phyloP scores from a whole-genome alignment of 1,140 invertebrate genomes.

The Ditylenchus dipsaci region DNA sequence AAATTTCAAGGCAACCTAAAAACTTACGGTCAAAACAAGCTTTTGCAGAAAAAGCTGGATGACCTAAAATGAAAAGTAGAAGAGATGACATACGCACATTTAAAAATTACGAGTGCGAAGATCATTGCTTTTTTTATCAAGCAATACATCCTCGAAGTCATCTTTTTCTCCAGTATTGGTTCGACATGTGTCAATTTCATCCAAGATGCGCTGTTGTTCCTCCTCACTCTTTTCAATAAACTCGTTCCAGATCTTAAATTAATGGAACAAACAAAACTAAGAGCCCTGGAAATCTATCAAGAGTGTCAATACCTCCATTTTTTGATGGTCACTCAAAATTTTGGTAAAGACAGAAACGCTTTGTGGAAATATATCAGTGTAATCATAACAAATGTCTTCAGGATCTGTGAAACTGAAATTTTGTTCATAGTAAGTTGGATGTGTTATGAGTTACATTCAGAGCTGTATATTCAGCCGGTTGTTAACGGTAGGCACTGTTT shows the following conservation, averaged over 20 bases:
- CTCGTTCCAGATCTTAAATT: conserved; percentile 50
- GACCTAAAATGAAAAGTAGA: conserved; percentile 29
- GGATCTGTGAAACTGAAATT: conserved; percentile 37
- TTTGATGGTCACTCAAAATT: conserved; percentile 45
- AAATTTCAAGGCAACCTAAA: too few species aligned
- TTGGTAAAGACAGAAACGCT: conserved; percentile 50
- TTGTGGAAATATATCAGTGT: conserved; percentile 45
- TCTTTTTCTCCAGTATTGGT: background rate
- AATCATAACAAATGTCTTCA: conserved; percentile 53
- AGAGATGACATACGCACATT: conserved; percentile 7
- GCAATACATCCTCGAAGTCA: conserved; percentile 26
- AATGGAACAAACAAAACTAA: background rate
- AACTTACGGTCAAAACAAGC: conserved; percentile 38
- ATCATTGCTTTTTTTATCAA: conserved; percentile 12
- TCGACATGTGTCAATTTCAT: conserved; percentile 27
- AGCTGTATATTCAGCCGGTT: too few species aligned
- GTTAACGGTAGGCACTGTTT: too few species aligned
- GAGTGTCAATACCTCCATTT: conserved; percentile 45
- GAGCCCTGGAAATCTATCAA: conserved; percentile 5
- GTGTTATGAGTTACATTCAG: too few species aligned
- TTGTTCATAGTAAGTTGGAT: too few species aligned
- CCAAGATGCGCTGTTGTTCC: conserved; percentile 44
- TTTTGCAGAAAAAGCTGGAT: conserved; percentile 43
- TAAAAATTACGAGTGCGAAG: conserved; percentile 3
- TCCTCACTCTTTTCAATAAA: conserved; percentile 51